These are phyloP conservation scores for Coracias cyanogaster DNA, from an alignment of 2,797 vertebrate species.

Conservation along the genomic window DNA sequence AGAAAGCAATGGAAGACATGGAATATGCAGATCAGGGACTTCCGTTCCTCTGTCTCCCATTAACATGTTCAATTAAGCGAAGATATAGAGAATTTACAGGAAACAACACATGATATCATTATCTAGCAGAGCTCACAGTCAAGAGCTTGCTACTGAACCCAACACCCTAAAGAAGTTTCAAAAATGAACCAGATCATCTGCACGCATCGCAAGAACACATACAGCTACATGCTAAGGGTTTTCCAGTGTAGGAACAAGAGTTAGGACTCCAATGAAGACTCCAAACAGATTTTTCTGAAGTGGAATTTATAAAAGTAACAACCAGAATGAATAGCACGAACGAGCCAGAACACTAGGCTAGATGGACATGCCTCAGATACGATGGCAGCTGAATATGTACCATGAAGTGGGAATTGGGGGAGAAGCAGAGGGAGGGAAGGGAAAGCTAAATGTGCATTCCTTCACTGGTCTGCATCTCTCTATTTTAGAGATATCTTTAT, in stretches of 20 bases:
- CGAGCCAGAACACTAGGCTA: neutral
- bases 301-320: neutral
- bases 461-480: neutral
- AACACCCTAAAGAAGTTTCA: neutral
- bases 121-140: neutral
- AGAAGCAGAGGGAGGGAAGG: neutral
- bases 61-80: neutral
- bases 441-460: rapidly evolving
- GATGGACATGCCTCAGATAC: neutral
- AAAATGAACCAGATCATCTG: neutral
- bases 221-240: neutral
- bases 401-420: neutral
- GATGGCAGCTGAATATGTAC: neutral
- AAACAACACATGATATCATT: neutral
- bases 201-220: rapidly evolving
- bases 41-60: neutral
- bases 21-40: neutral
- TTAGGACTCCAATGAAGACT: neutral
- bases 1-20: neutral
- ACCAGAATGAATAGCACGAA: neutral
- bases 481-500: neutral
- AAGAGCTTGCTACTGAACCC: neutral
- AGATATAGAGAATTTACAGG: neutral
- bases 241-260: neutral
- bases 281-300: neutral